Base-by-base conservation (phyloP, 2,888 invertebrate genomes). In the Melanostoma mellinum region DNA sequence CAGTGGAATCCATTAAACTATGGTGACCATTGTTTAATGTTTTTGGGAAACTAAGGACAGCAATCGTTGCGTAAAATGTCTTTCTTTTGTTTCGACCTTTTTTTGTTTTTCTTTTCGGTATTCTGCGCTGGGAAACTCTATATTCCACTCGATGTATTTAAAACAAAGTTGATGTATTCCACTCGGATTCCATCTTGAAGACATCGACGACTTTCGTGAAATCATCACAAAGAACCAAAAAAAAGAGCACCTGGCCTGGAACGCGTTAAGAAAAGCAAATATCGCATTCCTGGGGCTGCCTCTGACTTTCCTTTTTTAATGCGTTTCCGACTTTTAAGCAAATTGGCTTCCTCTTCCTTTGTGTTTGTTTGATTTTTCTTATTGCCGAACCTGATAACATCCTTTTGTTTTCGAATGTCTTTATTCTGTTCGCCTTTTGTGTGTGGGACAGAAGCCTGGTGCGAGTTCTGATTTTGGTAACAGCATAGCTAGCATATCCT, bases 241-340 rank as follows among this genome's bases (percentile, higher is more conserved):
- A 4, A 42, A 9, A 46, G 36, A 30, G 56, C 38, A 30, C 20
- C 20, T 9, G 3, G 6, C 33, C 1, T 42, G 6, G 32, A 32
- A 33, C 33, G 58, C 44, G 6, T 60, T 5, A 38, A 50, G 3
- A 3, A 36, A 48, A 9, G 20, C 33, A 44, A 48, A 48, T 38
- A 38, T 30, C 0, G 48, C 36, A 63, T 38, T 63, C 20, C 20
- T 36, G 9, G n/a, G 5, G 44, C 2, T 10, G 30, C 30, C 42
- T 42, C 9, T 4, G 6, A 8, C 9, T 35, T 38, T 48, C 35
- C 36, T n/a, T 32, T 36, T 38, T 63, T 50, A 60, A 61, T 60
- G 61, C 36, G 61, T 32, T 63, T 63, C 48, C 48, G 63, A 63
- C 63, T 50, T 50, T 63, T 50, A 48, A 38, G 50, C 50, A 38